Percentiles rank a stretch among this genome's conserved stretches.
phyloP scores from a whole-genome alignment of 2,113 vertebrate species.

The Ammodramus savannarum region DNA sequence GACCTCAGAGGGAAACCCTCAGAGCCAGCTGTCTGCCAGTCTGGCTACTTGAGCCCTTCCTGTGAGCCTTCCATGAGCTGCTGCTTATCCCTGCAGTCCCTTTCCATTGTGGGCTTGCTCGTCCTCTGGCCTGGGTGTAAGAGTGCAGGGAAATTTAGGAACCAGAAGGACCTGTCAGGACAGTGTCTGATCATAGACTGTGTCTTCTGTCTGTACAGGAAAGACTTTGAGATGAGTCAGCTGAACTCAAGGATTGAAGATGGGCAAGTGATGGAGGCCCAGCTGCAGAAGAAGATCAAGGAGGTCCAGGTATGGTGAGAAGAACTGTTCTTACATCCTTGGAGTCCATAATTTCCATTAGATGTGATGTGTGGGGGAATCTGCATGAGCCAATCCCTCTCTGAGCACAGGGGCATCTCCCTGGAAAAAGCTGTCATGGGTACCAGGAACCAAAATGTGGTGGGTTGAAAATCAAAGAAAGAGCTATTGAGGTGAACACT shows the following conservation, averaged over 20 bases:
- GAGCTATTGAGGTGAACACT: not conserved
- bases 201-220: constrained; percentile 69
- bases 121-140: not conserved
- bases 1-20: not conserved
- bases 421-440: not conserved
- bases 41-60: not conserved
- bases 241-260: constrained; percentile 86
- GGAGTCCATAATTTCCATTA: not conserved
- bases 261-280: constrained; percentile 80
- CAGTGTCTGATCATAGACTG: not conserved
- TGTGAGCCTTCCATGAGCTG: not conserved
- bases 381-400: not conserved
- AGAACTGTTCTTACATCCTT: not conserved
- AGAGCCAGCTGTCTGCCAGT: not conserved
- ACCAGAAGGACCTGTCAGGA: not conserved
- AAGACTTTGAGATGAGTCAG: constrained; percentile 88
- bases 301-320: constrained; percentile 82
- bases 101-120: not conserved
- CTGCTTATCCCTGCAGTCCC: not conserved
- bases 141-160: not conserved
- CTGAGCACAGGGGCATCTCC: not conserved
- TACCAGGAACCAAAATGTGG: not conserved
- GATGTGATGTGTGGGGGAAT: not conserved
- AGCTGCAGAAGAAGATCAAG: constrained; percentile 94
- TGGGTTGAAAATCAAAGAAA: not conserved